A percentile compares a stretch with the other conserved stretches of the same genome.
phyloP scores from a whole-genome alignment of 2,888 invertebrate genomes.

The Noctua comes region DNA sequence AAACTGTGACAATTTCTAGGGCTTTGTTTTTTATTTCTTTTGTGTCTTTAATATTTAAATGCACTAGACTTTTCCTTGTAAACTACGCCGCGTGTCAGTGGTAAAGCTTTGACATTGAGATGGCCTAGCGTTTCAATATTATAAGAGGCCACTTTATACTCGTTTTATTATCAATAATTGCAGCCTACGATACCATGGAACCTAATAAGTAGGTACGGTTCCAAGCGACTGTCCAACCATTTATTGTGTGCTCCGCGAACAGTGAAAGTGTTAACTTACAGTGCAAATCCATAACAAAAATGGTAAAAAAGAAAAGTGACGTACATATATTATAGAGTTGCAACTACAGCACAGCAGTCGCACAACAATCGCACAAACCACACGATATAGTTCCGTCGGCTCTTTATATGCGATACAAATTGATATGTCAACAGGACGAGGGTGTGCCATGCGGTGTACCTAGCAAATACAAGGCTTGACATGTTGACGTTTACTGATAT shows the following conservation, averaged over 20 bases:
- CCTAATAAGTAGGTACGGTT: neutral
- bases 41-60: neutral
- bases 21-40: neutral
- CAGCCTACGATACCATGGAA: neutral
- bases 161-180: neutral
- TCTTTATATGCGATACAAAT: slow-evolving; percentile 59
- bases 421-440: slow-evolving; percentile 65
- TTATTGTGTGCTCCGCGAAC: neutral
- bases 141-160: neutral
- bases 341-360: neutral
- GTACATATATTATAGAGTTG: neutral
- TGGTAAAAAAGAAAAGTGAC: neutral
- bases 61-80: neutral
- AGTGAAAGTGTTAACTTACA: too few species aligned
- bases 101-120: neutral
- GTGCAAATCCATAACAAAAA: neutral
- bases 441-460: slow-evolving; percentile 42
- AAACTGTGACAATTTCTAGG: neutral
- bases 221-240: neutral
- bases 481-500: slow-evolving; percentile 55
- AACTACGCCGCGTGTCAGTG: neutral
- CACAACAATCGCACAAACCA: neutral
- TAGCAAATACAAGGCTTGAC: slow-evolving; percentile 41
- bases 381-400: neutral
- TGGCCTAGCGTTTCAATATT: neutral